A percentile compares a stretch with the other conserved stretches of the same genome.
phyloP scores from a whole-genome alignment of 2,113 vertebrate genomes.

The human region GRCh38 chr12:67671501-67672000 shows the following conservation, averaged over 20 bases:
- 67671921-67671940: background rate
- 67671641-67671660: conserved; percentile 53
- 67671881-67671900: background rate
- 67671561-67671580: conserved; percentile 57
- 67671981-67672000: background rate
- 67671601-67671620: background rate
- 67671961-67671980: background rate
- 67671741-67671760: background rate
- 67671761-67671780: background rate
- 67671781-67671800: background rate
- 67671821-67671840: conserved; percentile 17
- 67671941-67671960: background rate
- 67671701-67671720: background rate
- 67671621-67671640: conserved; percentile 21
- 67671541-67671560: background rate
- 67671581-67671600: conserved; percentile 62
- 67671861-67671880: background rate
- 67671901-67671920: background rate
- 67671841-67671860: background rate
- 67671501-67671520: background rate
- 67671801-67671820: background rate
- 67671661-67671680: conserved; percentile 50
- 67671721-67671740: conserved; percentile 2
- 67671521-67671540: background rate
- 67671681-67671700: conserved; percentile 42